phyloP scores from a whole-genome alignment of 1,140 invertebrate genomes.

The Eubasilissa regina region DNA sequence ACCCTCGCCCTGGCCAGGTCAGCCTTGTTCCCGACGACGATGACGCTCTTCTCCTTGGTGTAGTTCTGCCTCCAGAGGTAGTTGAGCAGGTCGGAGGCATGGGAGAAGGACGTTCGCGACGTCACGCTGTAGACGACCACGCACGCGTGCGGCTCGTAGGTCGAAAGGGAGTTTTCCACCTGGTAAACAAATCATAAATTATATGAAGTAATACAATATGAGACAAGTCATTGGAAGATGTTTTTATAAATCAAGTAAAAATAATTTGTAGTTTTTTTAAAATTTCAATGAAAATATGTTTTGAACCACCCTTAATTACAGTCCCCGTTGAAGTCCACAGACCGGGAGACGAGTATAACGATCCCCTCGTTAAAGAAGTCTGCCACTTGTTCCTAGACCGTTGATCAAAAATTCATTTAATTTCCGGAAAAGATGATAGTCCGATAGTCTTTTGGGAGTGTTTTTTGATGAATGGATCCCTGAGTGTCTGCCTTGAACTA shows the following conservation, averaged over 20 bases:
- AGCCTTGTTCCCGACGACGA: slow-evolving; percentile 94
- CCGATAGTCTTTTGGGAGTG: too few species aligned
- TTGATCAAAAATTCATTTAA: too few species aligned
- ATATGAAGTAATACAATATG: neutral
- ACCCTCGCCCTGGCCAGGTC: slow-evolving; percentile 90
- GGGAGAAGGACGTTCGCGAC: slow-evolving; percentile 82
- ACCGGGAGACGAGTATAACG: too few species aligned
- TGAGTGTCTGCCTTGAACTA: too few species aligned
- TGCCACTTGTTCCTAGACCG: too few species aligned
- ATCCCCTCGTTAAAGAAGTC: too few species aligned
- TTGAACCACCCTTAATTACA: too few species aligned
- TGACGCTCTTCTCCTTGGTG: slow-evolving; percentile 86
- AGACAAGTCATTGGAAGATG: neutral
- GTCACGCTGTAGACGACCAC: slow-evolving; percentile 91
- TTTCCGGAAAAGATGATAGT: too few species aligned
- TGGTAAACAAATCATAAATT: slow-evolving; percentile 63
- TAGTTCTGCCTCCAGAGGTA: slow-evolving; percentile 87
- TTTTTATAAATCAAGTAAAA: neutral
- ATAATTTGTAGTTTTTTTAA: too few species aligned
- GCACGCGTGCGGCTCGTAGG: slow-evolving; percentile 92
- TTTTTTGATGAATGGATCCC: too few species aligned
- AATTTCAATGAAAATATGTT: neutral
- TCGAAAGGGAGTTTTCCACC: slow-evolving; percentile 88
- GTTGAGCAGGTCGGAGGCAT: slow-evolving; percentile 85
- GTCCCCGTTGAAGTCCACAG: too few species aligned